Evolutionary conservation across 23 tunicate species (phyloP).

Genomic region (Clavelina lepadiformis): DNA sequence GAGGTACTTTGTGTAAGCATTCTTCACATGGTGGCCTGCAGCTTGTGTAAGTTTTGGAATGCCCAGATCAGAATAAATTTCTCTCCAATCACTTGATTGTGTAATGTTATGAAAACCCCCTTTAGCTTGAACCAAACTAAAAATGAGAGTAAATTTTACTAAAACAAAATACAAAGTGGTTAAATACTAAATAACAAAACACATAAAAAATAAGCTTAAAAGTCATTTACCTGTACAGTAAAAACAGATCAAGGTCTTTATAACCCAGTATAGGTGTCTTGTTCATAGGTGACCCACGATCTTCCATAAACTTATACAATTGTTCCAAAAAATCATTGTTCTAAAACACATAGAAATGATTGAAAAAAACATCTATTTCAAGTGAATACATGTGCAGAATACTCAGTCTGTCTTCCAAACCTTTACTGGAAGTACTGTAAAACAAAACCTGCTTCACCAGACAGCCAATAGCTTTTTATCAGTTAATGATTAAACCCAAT

Average conservation of each 20-base stretch:
- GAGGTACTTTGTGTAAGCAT: slow-evolving; percentile 76
- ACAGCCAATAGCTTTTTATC: too few species aligned
- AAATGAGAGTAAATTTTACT: too few species aligned
- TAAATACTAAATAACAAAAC: neutral
- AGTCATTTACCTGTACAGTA: slow-evolving; percentile 60
- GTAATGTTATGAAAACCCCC: slow-evolving; percentile 55
- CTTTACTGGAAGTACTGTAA: too few species aligned
- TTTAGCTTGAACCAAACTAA: slow-evolving; percentile 74
- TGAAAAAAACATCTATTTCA: too few species aligned
- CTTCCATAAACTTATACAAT: slow-evolving; percentile 91
- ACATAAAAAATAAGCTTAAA: neutral
- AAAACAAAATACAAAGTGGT: too few species aligned
- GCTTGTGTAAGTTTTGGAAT: slow-evolving; percentile 82
- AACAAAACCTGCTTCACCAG: too few species aligned
- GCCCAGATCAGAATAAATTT: slow-evolving; percentile 68
- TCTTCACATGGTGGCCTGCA: slow-evolving; percentile 76
- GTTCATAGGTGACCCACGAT: slow-evolving; percentile 63
- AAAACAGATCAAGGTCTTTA: slow-evolving; percentile 66
- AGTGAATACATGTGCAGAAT: too few species aligned
- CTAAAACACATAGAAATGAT: too few species aligned
- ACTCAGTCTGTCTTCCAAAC: too few species aligned
- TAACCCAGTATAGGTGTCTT: slow-evolving; percentile 85
- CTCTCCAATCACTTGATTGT: slow-evolving; percentile 58
- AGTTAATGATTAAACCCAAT: too few species aligned
- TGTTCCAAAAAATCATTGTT: slow-evolving; percentile 60